Percentiles rank a stretch among this genome's conserved stretches.
Evolutionary conservation across 2,113 vertebrate species (phyloP).

Genomic region (Thermophis baileyi): DNA sequence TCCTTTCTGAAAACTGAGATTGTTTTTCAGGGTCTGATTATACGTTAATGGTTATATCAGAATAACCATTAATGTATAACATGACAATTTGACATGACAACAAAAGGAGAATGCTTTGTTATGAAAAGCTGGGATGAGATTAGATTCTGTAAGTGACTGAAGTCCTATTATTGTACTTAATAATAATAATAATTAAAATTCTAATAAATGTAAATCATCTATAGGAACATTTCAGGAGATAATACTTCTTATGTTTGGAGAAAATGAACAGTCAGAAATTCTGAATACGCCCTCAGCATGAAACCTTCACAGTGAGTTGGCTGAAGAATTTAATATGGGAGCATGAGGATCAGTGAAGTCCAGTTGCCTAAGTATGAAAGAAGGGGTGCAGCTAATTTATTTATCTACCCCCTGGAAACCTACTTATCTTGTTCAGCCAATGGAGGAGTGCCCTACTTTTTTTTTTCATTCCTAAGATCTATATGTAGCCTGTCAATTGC

Average conservation of each 20-base stretch:
- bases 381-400: not conserved
- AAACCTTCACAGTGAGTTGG: not conserved
- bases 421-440: not conserved
- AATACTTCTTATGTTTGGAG: not conserved
- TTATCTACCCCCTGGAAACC: not conserved
- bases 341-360: not conserved
- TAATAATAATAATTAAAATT: conserved; percentile 19
- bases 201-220: not conserved
- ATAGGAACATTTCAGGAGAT: not conserved
- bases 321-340: not conserved
- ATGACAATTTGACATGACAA: conserved; percentile 39
- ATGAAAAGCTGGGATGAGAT: conserved; percentile 32
- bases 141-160: conserved; percentile 40
- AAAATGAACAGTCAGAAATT: not conserved
- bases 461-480: not conserved
- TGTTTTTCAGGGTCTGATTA: conserved; percentile 49
- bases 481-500: not conserved
- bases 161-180: conserved; percentile 31
- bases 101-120: conserved; percentile 37
- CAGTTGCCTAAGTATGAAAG: not conserved
- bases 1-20: conserved; percentile 48
- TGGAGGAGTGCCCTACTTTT: not conserved
- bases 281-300: not conserved
- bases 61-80: too few relatives aligned
- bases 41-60: conserved; percentile 53